These are phyloP conservation scores for Urocyon cinereoargenteus DNA, from an alignment of 2,797 vertebrate species.

Conservation along the genomic window DNA sequence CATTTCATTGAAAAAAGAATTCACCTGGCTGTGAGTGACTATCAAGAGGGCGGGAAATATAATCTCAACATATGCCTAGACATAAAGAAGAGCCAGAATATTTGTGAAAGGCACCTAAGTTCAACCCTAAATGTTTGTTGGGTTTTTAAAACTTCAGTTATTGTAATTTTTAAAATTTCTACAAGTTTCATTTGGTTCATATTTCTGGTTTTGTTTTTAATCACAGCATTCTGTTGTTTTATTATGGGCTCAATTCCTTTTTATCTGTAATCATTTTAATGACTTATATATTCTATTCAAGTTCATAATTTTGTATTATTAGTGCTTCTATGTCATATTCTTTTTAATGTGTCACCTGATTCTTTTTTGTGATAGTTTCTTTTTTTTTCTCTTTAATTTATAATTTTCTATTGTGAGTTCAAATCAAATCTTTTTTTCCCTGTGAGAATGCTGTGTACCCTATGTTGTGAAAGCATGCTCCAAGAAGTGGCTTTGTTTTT, in stretches of 20 bases:
- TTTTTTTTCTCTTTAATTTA: accelerated
- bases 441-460: background rate
- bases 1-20: background rate
- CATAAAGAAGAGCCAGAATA: background rate
- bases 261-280: too few relatives aligned
- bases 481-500: background rate
- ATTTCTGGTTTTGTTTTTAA: background rate
- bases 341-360: background rate
- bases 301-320: background rate
- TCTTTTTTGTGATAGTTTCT: background rate
- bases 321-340: background rate
- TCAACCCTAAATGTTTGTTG: background rate
- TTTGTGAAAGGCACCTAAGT: background rate
- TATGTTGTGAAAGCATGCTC: background rate
- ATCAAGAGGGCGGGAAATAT: too few relatives aligned
- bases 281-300: background rate
- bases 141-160: background rate
- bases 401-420: background rate
- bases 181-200: background rate
- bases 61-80: background rate
- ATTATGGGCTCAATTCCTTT: background rate
- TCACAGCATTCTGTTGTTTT: background rate
- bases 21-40: background rate
- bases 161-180: background rate
- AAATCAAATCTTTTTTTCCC: background rate